These are phyloP conservation scores for Thermophis baileyi DNA, from an alignment of 2,113 vertebrate genomes.

Conservation along the genomic window DNA sequence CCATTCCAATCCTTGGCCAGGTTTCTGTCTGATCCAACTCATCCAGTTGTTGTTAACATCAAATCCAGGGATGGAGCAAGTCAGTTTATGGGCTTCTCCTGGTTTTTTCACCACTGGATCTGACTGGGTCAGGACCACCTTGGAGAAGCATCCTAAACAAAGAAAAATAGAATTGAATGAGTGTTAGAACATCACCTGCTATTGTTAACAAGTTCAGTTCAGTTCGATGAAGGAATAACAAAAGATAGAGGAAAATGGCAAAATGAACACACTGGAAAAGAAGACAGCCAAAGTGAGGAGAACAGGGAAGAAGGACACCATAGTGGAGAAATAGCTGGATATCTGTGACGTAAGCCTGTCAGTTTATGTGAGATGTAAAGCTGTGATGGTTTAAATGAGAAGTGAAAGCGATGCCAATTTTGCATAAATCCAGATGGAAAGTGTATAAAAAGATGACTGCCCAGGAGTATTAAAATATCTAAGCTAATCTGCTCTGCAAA, in stretches of 20 bases:
- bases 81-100: constrained; percentile 1
- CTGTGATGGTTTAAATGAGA: neutral
- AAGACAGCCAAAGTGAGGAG: neutral
- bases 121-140: neutral
- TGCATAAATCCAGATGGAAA: too few species aligned
- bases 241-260: neutral
- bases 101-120: neutral
- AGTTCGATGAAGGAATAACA: neutral
- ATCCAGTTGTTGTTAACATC: neutral
- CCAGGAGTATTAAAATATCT: too few species aligned
- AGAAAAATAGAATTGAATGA: too few species aligned
- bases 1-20: neutral
- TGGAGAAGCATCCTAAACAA: neutral
- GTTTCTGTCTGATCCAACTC: too few species aligned
- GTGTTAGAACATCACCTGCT: neutral
- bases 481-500: too few species aligned
- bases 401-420: too few species aligned
- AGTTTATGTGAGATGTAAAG: neutral
- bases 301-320: neutral
- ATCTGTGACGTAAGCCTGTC: neutral
- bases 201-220: neutral
- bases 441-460: too few species aligned
- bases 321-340: too few species aligned
- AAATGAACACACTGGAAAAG: neutral
- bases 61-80: constrained; percentile 35